Conservation (phyloP, 2,797 vertebrate species). For the Carduelis carduelis region DNA sequence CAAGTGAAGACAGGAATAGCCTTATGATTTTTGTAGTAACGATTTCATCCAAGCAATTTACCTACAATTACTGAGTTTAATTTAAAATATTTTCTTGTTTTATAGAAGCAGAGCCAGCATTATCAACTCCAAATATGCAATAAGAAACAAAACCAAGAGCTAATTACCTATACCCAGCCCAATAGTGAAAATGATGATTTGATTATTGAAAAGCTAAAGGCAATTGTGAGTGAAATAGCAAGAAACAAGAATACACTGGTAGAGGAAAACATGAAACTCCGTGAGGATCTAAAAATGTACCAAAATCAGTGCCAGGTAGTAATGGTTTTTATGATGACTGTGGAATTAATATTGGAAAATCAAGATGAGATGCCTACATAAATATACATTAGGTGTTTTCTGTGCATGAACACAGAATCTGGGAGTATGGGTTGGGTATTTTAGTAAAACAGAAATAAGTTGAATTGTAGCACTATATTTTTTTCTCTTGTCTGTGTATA, state of each 20-base stretch:
- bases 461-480: neutral
- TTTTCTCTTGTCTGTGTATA: neutral
- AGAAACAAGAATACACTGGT: constrained; percentile 71
- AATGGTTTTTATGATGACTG: neutral
- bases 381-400: neutral
- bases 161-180: constrained; percentile 3
- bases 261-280: constrained; percentile 76
- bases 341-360: neutral
- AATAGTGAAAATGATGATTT: constrained; percentile 48
- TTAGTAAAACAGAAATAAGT: neutral
- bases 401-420: neutral
- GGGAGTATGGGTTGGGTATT: neutral
- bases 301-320: constrained; percentile 76
- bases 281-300: constrained; percentile 71
- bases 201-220: constrained; percentile 73
- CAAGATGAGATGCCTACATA: neutral
- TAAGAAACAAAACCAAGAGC: constrained; percentile 35
- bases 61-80: neutral
- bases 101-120: constrained; percentile 71
- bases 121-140: constrained; percentile 59
- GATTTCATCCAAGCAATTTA: neutral
- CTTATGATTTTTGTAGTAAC: neutral
- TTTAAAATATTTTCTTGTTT: constrained; percentile 20
- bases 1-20: neutral
- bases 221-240: constrained; percentile 72